Evolutionary conservation across 2,888 invertebrate genomes (phyloP).

Genomic region (Lissonota sp.): DNA sequence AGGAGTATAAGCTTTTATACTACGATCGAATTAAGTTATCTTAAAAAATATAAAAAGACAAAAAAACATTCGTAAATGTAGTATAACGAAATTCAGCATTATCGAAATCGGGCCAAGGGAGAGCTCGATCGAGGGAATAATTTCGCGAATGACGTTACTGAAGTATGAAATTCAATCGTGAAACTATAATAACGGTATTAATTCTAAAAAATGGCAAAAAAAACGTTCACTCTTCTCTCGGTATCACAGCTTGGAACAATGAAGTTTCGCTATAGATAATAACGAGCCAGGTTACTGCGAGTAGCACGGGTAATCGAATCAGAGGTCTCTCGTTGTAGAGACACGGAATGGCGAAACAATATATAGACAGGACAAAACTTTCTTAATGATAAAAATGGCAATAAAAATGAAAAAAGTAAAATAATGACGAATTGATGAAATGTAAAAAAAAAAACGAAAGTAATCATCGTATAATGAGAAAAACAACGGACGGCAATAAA

Average conservation of each 20-base stretch:
- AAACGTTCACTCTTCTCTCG: constrained; percentile 9
- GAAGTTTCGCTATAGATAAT: constrained; percentile 40
- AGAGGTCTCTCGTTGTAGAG: constrained; percentile 48
- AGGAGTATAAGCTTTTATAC: too few relatives aligned
- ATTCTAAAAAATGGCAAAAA: constrained; percentile 25
- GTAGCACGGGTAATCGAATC: constrained; percentile 55
- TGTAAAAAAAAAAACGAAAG: constrained; percentile 1
- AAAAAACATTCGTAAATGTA: background rate
- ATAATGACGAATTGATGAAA: background rate
- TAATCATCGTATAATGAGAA: constrained; percentile 1
- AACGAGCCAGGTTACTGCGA: constrained; percentile 50
- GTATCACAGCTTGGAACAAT: constrained; percentile 22
- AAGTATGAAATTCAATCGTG: constrained; percentile 55
- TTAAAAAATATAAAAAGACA: too few relatives aligned
- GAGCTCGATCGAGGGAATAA: constrained; percentile 2
- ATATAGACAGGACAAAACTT: constrained; percentile 15
- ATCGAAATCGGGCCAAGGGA: background rate
- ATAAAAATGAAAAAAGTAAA: constrained; percentile 5
- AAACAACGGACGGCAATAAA: background rate
- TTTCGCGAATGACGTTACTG: constrained; percentile 28
- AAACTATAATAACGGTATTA: constrained; percentile 48
- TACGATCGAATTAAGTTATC: too few relatives aligned
- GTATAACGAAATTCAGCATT: background rate
- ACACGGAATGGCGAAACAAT: constrained; percentile 17
- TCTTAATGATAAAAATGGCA: background rate